Evolutionary conservation across 1,140 invertebrate species (phyloP).

Genomic region (Trichonephila inaurata): DNA sequence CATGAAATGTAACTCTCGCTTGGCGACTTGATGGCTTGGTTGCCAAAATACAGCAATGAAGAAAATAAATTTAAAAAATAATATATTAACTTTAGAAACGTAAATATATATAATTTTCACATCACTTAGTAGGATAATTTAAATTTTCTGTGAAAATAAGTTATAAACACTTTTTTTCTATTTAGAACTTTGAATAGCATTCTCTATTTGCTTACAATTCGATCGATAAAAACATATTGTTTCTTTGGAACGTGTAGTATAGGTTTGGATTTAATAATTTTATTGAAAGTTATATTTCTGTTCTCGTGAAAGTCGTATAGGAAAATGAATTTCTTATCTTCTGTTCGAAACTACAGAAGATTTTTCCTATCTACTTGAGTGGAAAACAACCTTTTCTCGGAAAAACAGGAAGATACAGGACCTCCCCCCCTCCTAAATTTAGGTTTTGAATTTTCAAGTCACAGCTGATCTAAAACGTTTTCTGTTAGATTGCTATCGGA

Average conservation of each 20-base stretch:
- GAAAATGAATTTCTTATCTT: not conserved
- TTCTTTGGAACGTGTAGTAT: not conserved
- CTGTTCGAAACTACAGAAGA: not conserved
- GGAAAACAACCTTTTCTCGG: not conserved
- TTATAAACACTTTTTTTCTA: too few species aligned
- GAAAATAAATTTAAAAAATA: too few species aligned
- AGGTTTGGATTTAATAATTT: not conserved
- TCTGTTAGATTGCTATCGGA: slow-evolving; percentile 21
- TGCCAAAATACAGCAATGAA: too few species aligned
- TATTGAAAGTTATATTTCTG: not conserved
- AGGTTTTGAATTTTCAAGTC: slow-evolving; percentile 21
- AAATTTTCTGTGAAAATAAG: too few species aligned
- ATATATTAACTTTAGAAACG: too few species aligned
- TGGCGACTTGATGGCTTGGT: too few species aligned
- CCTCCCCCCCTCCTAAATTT: not conserved
- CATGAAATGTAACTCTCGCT: too few species aligned
- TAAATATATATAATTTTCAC: too few species aligned
- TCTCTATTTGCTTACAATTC: too few species aligned
- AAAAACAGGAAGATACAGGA: not conserved
- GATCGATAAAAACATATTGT: not conserved
- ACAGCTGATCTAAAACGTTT: slow-evolving; percentile 7
- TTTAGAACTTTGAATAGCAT: too few species aligned
- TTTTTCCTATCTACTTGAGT: slow-evolving; percentile 29
- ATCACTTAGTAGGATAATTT: too few species aligned
- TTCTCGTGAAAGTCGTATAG: not conserved